These are phyloP conservation scores for Neria commutata DNA, from an alignment of 2,888 invertebrate genomes.

Conservation along the genomic window DNA sequence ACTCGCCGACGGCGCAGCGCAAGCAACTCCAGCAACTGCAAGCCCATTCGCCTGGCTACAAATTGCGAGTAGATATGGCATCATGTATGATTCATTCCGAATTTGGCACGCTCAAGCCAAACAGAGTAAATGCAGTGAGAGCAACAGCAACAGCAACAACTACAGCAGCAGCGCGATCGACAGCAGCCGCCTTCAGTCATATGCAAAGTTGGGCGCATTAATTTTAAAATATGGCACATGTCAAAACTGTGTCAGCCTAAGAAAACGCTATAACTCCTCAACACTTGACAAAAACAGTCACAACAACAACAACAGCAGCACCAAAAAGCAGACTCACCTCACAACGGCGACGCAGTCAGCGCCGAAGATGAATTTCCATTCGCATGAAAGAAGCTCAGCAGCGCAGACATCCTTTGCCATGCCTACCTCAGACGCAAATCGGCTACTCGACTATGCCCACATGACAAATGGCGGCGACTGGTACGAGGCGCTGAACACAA, in stretches of 20 bases:
- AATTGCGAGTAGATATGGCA: slow-evolving; percentile 19
- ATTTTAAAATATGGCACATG: slow-evolving; percentile 13
- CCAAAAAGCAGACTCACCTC: slow-evolving; percentile 1
- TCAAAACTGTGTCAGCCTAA: slow-evolving; percentile 12
- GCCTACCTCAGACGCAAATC: neutral
- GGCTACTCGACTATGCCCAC: no score
- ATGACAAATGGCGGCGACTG: neutral
- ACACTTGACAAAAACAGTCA: neutral
- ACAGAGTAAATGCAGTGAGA: neutral
- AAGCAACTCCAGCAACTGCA: no score
- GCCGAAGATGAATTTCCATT: no score
- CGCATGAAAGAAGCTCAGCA: no score
- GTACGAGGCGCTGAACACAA: neutral
- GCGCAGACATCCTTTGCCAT: neutral
- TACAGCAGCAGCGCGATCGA: neutral
- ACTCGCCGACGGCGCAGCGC: no score
- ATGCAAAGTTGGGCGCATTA: slow-evolving; percentile 6
- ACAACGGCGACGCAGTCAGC: neutral
- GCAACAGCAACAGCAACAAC: slow-evolving; percentile 3
- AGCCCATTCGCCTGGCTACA: neutral
- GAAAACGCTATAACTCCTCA: slow-evolving; percentile 7
- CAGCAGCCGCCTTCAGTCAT: neutral
- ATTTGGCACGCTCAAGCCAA: neutral
- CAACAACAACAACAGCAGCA: slow-evolving; percentile 1
- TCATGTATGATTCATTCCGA: slow-evolving; percentile 13